Base-by-base conservation (phyloP, 2,888 invertebrate genomes). In the Nymphalis c-album region DNA sequence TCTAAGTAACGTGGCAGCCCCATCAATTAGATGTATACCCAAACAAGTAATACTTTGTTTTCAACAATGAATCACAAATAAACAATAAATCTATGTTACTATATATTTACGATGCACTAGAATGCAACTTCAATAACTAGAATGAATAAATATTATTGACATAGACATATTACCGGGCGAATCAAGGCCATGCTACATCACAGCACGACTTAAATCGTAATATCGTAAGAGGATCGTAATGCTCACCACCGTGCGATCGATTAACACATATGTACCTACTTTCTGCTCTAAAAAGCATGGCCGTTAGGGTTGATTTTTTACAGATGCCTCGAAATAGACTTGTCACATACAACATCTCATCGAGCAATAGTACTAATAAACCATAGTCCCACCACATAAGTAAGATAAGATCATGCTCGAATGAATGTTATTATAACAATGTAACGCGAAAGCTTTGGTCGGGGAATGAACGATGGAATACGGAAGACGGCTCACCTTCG, bases 401-500 rank as follows among this genome's bases (percentile, higher is more conserved):
- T 87, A 85, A 86, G 85, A 80, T 85, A 86, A 83, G 78, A 80
- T 85, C 90, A 91, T 91, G 91, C 90, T 90, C 85, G 84, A 83
- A 89, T 90, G 85, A 86, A 85, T 90, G 88, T 90, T 89, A 89
- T 78, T 73, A 75, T 84, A 79, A 82, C 82, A 84, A 89, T 86
- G 86, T 85, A 83, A 86, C 87, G 86, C 86, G 77, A 26, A 90
- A 90, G 90, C 89, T 84, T 83, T 81, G 80, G 79, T 76, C 74
- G 74, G 74, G 80, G 76, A 80, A 71, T 64, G 75, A 77, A 80
- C 77, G 75, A 71, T 75, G 18, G 75, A 74, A 40, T 55, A 58
- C 26, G 22, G 71, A 73, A 74, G 74, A 74, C 73, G 75, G 93
- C 95, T 95, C 94, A 96, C 96, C 96, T 94, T 97, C 96, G 79